Percentiles rank a stretch among this genome's conserved stretches.
Evolutionary conservation across 1,140 invertebrate genomes (phyloP).

Genomic region (Aphelinus certus): DNA sequence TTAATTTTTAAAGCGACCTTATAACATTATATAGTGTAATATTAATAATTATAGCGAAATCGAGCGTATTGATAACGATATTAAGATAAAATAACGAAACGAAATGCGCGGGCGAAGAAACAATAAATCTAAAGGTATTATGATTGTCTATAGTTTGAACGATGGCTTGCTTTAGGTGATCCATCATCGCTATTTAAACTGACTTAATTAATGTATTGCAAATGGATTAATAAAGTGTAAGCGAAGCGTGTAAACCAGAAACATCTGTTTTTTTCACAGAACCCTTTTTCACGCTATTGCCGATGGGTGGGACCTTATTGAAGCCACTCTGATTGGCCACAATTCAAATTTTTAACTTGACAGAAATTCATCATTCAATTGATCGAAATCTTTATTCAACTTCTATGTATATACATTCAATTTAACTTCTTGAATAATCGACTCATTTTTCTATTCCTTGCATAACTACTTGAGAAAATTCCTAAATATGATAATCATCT

Average conservation of each 20-base stretch:
- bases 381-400: too few relatives aligned
- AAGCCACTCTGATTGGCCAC: too few relatives aligned
- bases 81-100: slow-evolving; percentile 45
- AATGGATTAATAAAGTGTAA: slow-evolving; percentile 67
- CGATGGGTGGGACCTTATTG: too few relatives aligned
- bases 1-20: slow-evolving; percentile 64
- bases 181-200: slow-evolving; percentile 64
- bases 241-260: slow-evolving; percentile 62
- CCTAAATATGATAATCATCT: too few relatives aligned
- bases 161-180: slow-evolving; percentile 59
- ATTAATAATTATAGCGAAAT: slow-evolving; percentile 54
- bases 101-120: slow-evolving; percentile 39
- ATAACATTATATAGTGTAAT: slow-evolving; percentile 57
- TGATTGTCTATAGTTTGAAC: slow-evolving; percentile 65
- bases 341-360: too few relatives aligned
- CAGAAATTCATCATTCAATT: too few relatives aligned
- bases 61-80: slow-evolving; percentile 53
- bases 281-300: neutral
- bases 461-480: too few relatives aligned
- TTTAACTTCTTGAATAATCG: too few relatives aligned
- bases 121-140: slow-evolving; percentile 52
- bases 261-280: slow-evolving; percentile 12
- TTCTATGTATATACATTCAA: too few relatives aligned
- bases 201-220: slow-evolving; percentile 67
- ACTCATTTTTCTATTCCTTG: too few relatives aligned